phyloP scores from a whole-genome alignment of 2,888 invertebrate species.

The Heliconius sara region DNA sequence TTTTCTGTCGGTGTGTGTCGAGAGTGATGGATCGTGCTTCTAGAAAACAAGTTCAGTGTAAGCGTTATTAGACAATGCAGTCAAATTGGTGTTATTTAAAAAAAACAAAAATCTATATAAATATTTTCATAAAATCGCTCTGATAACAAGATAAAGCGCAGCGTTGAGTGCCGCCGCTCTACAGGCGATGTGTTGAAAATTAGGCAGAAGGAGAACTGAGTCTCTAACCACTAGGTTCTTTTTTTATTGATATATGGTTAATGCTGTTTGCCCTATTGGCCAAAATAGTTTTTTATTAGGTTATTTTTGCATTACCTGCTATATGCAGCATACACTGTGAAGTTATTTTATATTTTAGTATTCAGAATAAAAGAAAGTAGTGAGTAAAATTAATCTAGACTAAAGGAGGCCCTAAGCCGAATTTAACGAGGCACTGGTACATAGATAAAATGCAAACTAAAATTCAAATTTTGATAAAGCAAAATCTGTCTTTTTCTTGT shows the following conservation, averaged over 20 bases:
- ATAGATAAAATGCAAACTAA: constrained; percentile 20
- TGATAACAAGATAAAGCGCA: neutral
- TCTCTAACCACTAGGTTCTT: no score
- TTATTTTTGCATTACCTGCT: no score
- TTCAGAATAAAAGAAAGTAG: neutral
- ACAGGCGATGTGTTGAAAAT: neutral
- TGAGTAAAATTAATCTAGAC: constrained; percentile 7
- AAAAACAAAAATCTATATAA: neutral
- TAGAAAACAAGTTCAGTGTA: constrained; percentile 43
- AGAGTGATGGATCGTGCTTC: constrained; percentile 67
- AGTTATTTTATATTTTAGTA: neutral
- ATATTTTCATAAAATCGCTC: neutral
- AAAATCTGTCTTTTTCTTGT: constrained; percentile 9
- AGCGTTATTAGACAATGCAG: constrained; percentile 20
- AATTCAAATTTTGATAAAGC: constrained; percentile 24
- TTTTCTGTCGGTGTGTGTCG: constrained; percentile 75
- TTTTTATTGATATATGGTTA: no score
- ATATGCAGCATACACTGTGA: neutral
- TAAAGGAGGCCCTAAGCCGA: constrained; percentile 9
- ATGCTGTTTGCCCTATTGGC: no score
- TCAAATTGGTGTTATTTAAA: constrained; percentile 12
- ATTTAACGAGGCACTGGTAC: constrained; percentile 19
- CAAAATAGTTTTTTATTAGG: no score
- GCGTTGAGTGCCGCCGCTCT: neutral
- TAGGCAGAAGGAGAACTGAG: no score